Conservation (phyloP, 2,113 vertebrate genomes). For the Elaphurus davidianus region DNA sequence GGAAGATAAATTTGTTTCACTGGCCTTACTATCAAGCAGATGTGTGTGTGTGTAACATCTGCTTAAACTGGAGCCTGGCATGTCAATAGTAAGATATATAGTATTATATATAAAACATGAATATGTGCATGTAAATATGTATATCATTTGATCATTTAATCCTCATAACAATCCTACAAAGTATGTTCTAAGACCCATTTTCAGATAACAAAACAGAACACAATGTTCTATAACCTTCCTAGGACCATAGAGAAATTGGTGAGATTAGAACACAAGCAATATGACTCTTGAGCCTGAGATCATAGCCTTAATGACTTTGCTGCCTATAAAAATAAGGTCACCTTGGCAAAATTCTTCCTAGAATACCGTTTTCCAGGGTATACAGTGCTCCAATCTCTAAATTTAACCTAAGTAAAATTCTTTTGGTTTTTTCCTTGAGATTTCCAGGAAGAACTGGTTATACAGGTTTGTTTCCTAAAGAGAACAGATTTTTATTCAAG, state of each 20-base stretch:
- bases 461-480: background rate
- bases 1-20: background rate
- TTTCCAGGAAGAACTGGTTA: background rate
- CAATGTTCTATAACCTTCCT: background rate
- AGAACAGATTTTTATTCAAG: constrained; percentile 36
- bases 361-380: background rate
- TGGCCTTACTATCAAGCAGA: background rate
- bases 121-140: background rate
- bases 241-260: background rate
- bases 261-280: background rate
- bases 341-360: background rate
- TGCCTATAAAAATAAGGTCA: background rate
- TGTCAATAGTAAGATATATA: background rate
- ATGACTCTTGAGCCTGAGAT: background rate
- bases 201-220: background rate
- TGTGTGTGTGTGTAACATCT: background rate
- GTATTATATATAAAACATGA: background rate
- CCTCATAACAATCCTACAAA: background rate
- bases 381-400: background rate
- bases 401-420: background rate
- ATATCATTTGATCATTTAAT: background rate
- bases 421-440: constrained; percentile 33
- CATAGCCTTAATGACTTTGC: background rate
- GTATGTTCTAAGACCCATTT: background rate
- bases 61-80: background rate